Percentiles rank a stretch among this genome's conserved stretches.
Evolutionary conservation across 2,888 invertebrate genomes (phyloP).

Genomic region (Lochmaea capreae): DNA sequence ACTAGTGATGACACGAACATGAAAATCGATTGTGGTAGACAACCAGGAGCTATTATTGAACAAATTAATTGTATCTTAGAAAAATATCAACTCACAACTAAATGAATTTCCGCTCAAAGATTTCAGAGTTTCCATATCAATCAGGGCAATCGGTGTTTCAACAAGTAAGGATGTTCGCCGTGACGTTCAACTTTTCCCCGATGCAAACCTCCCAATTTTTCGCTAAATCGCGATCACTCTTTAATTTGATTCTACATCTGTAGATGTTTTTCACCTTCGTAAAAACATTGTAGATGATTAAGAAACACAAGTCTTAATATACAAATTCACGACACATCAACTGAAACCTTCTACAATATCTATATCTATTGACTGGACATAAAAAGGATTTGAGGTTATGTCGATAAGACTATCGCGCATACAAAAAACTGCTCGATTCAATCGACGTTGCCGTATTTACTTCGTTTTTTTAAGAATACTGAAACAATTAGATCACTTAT

Average conservation of each 20-base stretch:
- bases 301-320: conserved; percentile 18
- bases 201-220: conserved; percentile 34
- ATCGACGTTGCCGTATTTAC: conserved; percentile 16
- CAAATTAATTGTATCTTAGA: conserved; percentile 1
- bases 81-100: conserved; percentile 47
- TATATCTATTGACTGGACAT: conserved; percentile 28
- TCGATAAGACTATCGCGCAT: conserved; percentile 29
- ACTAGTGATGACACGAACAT: conserved; percentile 16
- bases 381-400: conserved; percentile 45
- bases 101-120: conserved; percentile 47
- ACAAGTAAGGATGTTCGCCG: conserved; percentile 40
- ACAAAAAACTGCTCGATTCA: conserved; percentile 39
- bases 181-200: conserved; percentile 37
- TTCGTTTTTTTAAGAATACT: neutral
- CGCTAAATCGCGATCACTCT: conserved; percentile 11
- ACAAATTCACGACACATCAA: conserved; percentile 31
- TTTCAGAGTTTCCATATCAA: conserved; percentile 44
- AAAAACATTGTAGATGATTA: conserved; percentile 4
- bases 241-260: conserved; percentile 14
- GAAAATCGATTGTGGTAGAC: conserved; percentile 26
- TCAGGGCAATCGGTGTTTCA: conserved; percentile 34
- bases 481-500: neutral
- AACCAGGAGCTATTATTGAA: conserved; percentile 10
- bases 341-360: conserved; percentile 28
- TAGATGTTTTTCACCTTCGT: conserved; percentile 8